These are phyloP conservation scores for Trematomus bernacchii DNA, from an alignment of 2,797 vertebrate species.

Conservation along the genomic window DNA sequence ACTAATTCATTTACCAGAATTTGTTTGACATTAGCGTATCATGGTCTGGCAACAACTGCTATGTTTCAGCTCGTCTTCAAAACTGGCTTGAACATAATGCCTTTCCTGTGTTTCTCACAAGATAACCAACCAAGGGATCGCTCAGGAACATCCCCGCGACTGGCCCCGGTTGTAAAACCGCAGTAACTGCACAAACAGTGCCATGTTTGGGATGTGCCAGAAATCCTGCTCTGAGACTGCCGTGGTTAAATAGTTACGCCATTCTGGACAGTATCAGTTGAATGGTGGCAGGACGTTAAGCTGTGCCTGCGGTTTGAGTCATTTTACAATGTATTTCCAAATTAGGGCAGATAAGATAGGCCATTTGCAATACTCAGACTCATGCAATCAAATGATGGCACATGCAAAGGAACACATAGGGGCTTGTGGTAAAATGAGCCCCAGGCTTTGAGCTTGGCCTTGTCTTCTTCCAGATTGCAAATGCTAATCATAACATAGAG, in stretches of 20 bases:
- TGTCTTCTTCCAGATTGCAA: slow-evolving; percentile 45
- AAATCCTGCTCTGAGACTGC: slow-evolving; percentile 50
- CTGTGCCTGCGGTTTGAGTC: slow-evolving; percentile 46
- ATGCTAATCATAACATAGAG: slow-evolving; percentile 59
- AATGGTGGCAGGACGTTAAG: slow-evolving; percentile 43
- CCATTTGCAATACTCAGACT: slow-evolving; percentile 47
- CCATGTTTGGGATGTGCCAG: slow-evolving; percentile 54
- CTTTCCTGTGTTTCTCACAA: slow-evolving; percentile 36
- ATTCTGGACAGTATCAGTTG: slow-evolving; percentile 50
- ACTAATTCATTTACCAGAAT: slow-evolving; percentile 23
- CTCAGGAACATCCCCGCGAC: slow-evolving; percentile 53
- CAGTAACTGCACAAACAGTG: slow-evolving; percentile 45
- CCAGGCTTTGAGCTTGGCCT: slow-evolving; percentile 38
- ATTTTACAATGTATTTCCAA: slow-evolving; percentile 53
- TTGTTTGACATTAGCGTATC: slow-evolving; percentile 13
- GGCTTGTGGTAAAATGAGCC: slow-evolving; percentile 56
- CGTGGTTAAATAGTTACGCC: slow-evolving; percentile 57
- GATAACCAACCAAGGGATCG: slow-evolving; percentile 53
- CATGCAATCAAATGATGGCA: slow-evolving; percentile 68
- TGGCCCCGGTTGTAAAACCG: slow-evolving; percentile 48
- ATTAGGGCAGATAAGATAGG: slow-evolving; percentile 61
- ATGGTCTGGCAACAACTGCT: slow-evolving; percentile 10
- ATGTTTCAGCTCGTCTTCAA: slow-evolving; percentile 16
- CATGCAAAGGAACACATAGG: slow-evolving; percentile 23
- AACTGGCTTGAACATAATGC: slow-evolving; percentile 31